Percentiles rank a stretch among this genome's conserved stretches.
phyloP scores from a whole-genome alignment of 2,113 vertebrate genomes.

The Aleadryas rufinucha region DNA sequence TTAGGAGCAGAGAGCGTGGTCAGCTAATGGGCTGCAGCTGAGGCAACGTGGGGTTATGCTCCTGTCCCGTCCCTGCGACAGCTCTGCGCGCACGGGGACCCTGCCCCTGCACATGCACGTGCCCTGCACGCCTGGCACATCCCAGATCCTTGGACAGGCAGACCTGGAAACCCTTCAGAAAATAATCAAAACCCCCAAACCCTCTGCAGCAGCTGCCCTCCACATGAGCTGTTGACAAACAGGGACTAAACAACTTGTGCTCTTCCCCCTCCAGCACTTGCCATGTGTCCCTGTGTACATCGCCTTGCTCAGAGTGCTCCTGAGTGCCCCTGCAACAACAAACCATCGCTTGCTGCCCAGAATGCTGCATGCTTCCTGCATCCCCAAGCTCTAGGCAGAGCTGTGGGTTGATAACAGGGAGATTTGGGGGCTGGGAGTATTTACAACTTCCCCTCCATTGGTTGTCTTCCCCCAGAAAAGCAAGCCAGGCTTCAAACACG shows the following conservation, averaged over 20 bases:
- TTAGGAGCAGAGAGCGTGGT: slow-evolving; percentile 63
- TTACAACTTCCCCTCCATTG: rapidly evolving
- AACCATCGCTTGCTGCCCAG: background rate
- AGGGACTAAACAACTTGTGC: background rate
- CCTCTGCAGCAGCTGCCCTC: background rate
- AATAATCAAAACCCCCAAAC: background rate
- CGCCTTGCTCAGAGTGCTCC: background rate
- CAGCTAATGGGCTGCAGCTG: slow-evolving; percentile 69
- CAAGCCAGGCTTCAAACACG: background rate
- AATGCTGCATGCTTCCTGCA: background rate
- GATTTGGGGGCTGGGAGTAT: background rate
- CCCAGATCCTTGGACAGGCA: too few species aligned
- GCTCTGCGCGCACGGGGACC: rapidly evolving
- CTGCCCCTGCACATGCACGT: rapidly evolving
- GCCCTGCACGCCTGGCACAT: background rate
- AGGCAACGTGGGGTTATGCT: background rate
- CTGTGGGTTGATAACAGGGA: background rate
- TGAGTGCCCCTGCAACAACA: background rate
- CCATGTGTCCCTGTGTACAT: rapidly evolving
- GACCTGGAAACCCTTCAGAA: background rate
- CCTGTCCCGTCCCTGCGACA: background rate
- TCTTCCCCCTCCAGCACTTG: background rate
- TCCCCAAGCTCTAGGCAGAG: background rate
- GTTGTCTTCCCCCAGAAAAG: background rate
- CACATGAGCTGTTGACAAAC: background rate